Evolutionary conservation across 2,113 vertebrate species (phyloP).

Genomic region (Phalacrocorax brasilianus): DNA sequence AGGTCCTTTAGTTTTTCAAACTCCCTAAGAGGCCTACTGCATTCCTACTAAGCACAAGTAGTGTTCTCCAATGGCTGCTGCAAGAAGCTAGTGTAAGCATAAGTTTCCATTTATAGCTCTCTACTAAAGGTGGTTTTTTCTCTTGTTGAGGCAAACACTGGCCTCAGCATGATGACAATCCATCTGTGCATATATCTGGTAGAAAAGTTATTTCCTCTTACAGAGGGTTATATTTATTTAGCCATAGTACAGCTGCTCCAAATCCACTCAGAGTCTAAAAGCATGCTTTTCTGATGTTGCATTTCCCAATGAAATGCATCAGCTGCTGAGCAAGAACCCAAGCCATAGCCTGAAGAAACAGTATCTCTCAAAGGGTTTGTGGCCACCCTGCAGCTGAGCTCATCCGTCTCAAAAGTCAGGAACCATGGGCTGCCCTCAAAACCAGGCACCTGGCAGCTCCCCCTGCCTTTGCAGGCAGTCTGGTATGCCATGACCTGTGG

Average conservation of each 20-base stretch:
- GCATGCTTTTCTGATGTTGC: background rate
- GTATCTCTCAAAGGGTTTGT: slow-evolving; percentile 22
- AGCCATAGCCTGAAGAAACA: background rate
- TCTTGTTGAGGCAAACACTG: background rate
- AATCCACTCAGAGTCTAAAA: slow-evolving; percentile 21
- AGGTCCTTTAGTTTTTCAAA: background rate
- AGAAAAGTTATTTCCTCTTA: slow-evolving; percentile 46
- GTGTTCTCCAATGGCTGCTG: background rate
- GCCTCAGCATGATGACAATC: background rate
- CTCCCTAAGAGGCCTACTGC: background rate
- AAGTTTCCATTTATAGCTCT: slow-evolving; percentile 26
- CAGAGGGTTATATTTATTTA: slow-evolving; percentile 31
- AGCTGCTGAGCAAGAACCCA: slow-evolving; percentile 24
- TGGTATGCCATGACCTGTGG: background rate
- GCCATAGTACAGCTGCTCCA: slow-evolving; percentile 42
- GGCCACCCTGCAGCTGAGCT: background rate
- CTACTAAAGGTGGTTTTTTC: background rate
- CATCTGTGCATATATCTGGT: slow-evolving; percentile 25
- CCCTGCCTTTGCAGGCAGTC: background rate
- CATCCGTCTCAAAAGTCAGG: fast-evolving
- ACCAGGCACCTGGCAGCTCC: background rate
- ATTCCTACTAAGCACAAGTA: background rate
- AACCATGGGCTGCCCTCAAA: background rate
- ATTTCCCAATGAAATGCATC: slow-evolving; percentile 7
- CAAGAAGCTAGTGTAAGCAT: background rate